phyloP scores from a whole-genome alignment of 2,113 vertebrate species.

The Lycocorax pyrrhopterus region DNA sequence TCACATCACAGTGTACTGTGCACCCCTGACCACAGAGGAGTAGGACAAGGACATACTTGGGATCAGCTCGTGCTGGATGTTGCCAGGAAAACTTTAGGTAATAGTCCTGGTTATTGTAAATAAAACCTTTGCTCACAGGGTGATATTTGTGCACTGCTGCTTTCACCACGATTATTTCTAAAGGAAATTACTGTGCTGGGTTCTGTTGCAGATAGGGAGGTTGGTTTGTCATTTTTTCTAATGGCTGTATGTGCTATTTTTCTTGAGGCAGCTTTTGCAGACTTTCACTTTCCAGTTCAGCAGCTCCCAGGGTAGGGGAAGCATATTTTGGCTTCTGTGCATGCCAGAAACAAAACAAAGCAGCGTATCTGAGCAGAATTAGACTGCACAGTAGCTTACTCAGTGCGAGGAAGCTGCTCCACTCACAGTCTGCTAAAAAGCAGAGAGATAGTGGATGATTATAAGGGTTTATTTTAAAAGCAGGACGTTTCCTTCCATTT shows the following conservation, averaged over 20 bases:
- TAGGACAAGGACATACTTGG: neutral
- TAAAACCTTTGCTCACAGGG: neutral
- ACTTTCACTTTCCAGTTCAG: conserved; percentile 8
- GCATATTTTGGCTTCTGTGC: neutral
- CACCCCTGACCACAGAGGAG: neutral
- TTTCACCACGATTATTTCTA: neutral
- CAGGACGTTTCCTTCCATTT: neutral
- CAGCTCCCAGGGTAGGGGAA: neutral
- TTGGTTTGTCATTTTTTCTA: neutral
- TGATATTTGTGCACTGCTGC: neutral
- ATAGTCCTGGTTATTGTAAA: neutral
- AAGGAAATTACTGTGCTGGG: neutral
- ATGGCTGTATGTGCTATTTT: neutral
- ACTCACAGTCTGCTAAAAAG: neutral
- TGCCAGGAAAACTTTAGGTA: neutral
- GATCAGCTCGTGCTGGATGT: neutral
- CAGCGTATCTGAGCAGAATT: neutral
- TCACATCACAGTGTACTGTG: neutral
- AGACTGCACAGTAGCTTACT: neutral
- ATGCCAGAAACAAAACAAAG: neutral
- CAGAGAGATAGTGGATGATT: neutral
- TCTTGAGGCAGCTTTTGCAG: neutral
- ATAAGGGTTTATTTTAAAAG: neutral
- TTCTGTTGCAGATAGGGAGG: neutral
- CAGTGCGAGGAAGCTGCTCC: neutral